Evolutionary conservation across 2,113 vertebrate genomes (phyloP), one percentile per base, ranked within the genome.

Genomic region (Typhlomys cinereus): DNA sequence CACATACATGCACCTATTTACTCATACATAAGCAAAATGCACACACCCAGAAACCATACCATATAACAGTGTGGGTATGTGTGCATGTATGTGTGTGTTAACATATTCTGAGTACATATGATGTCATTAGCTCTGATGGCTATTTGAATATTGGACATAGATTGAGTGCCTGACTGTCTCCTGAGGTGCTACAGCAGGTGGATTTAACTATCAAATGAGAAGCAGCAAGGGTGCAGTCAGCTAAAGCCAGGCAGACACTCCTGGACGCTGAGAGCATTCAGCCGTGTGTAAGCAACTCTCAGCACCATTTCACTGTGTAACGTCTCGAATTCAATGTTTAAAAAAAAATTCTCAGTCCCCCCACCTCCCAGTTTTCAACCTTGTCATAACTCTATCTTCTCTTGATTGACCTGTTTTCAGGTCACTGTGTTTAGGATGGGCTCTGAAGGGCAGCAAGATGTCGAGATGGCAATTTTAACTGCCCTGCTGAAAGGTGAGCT

Each of bases 341-440:
- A 7, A 71, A 76, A 92, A 18, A 23, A 76, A 4, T n/a, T n/a
- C 83, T 52, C 15, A 2, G 41, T 0, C 39, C 9, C 36, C 13
- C 25, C 31, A 31, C 21, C 61, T 23, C n/a, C n/a, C n/a, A n/a
- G 2, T 9, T 66, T 0, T 34, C 64, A 46, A 0, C 4, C 41
- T 48, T 6, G 7, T 80, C 70, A 73, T 78, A 71, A 76, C 7
- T 20, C 41, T 3, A 12, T 74, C 7, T 62, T 67, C 54, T 64
- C 34, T 25, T 1, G 6, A 91, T 89, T 62, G 36, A 79, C 92
- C 18, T 92, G 21, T 85, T 94, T 85, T 69, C 73, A 99, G 99
- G 99, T 99, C 92, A 99, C 99, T 0, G 99, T 99, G 82, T 99
- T 99, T 96, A 98, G 99, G 91, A 99, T 99, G 99, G 99, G 99